Evolutionary conservation across 2,113 vertebrate species (phyloP), one percentile per base, ranked within the genome.

Genomic region (Petroica traversi): DNA sequence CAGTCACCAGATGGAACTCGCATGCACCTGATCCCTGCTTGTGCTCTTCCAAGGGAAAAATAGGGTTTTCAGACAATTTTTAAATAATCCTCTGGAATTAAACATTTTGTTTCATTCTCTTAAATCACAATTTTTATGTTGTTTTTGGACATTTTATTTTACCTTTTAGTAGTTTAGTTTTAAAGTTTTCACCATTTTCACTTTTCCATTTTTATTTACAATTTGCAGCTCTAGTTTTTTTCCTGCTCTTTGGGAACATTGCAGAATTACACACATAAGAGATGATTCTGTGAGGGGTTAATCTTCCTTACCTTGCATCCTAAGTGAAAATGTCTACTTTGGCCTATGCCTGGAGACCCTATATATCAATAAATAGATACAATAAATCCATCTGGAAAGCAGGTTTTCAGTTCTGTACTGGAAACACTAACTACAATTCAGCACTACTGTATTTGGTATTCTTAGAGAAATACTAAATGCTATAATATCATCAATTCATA

Each of bases 1-100:
- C 40, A 38, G 54, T 23, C 26, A 41, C 33, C 26, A 74, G n/a
- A 15, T 6, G 57, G 64, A 64, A 51, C 17, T 34, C 0, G 0
- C 19, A 24, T 5, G 14, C 14, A 31, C 11, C 9, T 83, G 59
- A 54, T 12, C 15, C 12, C 45, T 46, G 40, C 31, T 28, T 52
- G 26, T 0, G 2, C 15, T 78, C 25, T 71, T 71, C 48, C 28
- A 43, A 24, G 5, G 12, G 8, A 45, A 79, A 71, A 68, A 34
- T 0, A 41, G 19, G n/a, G 14, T 14, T 85, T 92, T 51, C 59
- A 28, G 6, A 64, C 29, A 46, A 28, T 51, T 92, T 84, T 84
- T 58, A 48, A 14, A 40, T 9, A 14, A 5, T 26, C 11, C 46
- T 77, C 16, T 85, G 33, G 41, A 46, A 64, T 13, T 1, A 68